Conservation (phyloP, 2,888 invertebrate genomes). For the Phyllotreta cruciferae region DNA sequence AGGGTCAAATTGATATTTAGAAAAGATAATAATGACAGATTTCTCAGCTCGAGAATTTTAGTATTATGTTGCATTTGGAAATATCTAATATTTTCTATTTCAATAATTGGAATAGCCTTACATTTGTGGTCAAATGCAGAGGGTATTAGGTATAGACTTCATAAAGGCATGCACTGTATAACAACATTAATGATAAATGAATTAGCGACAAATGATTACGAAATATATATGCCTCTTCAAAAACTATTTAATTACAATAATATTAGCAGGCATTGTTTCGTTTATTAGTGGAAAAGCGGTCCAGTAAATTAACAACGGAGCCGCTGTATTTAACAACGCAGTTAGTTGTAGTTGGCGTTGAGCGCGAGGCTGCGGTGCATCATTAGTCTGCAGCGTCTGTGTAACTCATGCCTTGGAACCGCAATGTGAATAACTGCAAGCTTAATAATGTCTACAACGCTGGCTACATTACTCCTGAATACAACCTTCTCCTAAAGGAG, state of each 20-base stretch:
- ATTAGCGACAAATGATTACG: constrained; percentile 2
- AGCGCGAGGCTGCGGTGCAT: constrained; percentile 53
- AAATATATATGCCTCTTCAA: neutral
- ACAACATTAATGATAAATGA: neutral
- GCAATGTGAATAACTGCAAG: constrained; percentile 58
- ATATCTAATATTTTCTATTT: too few species aligned
- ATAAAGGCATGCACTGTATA: too few species aligned
- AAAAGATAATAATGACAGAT: too few species aligned
- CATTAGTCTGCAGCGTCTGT: constrained; percentile 55
- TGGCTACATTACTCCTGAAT: constrained; percentile 45
- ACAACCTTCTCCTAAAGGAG: constrained; percentile 31
- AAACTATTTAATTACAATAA: constrained; percentile 25
- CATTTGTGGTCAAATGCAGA: too few species aligned
- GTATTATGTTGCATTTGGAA: too few species aligned
- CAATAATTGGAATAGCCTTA: too few species aligned
- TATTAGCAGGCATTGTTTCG: constrained; percentile 34
- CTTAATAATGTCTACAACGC: constrained; percentile 57
- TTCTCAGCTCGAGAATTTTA: too few species aligned
- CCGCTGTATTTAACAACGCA: constrained; percentile 51
- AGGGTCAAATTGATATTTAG: too few species aligned
- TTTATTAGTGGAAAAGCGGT: constrained; percentile 44
- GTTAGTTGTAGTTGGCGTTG: constrained; percentile 50
- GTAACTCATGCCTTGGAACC: constrained; percentile 56
- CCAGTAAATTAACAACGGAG: constrained; percentile 49
- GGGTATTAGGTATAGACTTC: too few species aligned